These are phyloP conservation scores for Pipistrellus pipistrellus DNA, from an alignment of 2,797 vertebrate genomes.

Conservation along the genomic window DNA sequence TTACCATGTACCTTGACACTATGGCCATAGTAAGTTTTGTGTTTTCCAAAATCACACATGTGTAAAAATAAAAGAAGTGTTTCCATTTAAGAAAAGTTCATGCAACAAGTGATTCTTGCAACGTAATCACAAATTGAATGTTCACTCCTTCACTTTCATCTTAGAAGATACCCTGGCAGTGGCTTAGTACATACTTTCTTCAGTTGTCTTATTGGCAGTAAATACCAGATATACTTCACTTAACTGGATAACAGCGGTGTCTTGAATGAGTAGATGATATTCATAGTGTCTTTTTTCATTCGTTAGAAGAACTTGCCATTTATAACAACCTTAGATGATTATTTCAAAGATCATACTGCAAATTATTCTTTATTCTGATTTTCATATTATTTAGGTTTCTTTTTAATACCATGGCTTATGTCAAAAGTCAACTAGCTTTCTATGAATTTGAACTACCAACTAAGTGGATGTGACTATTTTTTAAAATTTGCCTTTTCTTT, in stretches of 20 bases:
- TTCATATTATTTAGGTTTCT: background rate
- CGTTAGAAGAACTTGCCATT: slow-evolving; percentile 3
- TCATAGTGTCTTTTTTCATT: background rate
- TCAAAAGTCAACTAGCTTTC: background rate
- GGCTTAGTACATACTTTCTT: background rate
- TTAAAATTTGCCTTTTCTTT: background rate
- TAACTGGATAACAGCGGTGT: background rate
- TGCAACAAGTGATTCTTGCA: background rate
- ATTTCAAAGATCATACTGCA: slow-evolving; percentile 36
- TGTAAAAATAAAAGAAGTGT: slow-evolving; percentile 10
- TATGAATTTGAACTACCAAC: background rate
- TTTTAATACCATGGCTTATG: background rate
- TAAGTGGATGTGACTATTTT: background rate
- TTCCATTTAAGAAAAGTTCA: background rate
- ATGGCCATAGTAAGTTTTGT: background rate
- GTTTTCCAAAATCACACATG: background rate
- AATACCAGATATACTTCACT: slow-evolving; percentile 1
- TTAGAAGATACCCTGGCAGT: background rate
- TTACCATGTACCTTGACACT: background rate
- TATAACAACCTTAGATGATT: slow-evolving; percentile 25
- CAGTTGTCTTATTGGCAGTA: background rate
- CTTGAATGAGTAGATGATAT: background rate
- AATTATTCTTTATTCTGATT: background rate
- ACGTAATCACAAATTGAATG: background rate
- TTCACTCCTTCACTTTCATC: background rate